Base-by-base conservation (phyloP, 2,113 vertebrate genomes). In the Takifugu flavidus region DNA sequence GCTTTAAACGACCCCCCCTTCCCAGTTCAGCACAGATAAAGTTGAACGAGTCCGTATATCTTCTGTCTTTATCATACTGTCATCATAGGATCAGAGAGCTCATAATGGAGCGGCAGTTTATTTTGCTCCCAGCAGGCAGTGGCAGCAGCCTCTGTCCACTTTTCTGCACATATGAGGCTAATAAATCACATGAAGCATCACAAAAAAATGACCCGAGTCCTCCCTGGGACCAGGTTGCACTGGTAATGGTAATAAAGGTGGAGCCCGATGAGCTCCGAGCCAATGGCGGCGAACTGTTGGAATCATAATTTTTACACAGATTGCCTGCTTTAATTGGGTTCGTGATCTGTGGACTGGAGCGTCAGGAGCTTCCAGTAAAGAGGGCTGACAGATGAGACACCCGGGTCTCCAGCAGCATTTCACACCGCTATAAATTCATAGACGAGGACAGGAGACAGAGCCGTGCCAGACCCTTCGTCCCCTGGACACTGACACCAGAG, bases 321-420 rank as follows among this genome's bases (percentile, higher is more conserved):
- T 87, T 80, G 76, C 86, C 74, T 60, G 71, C 75, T 87, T 89
- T 90, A 90, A 90, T 90, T 89, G 88, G 86, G 87, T 87, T 89
- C 88, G 49, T 81, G 87, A 88, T 87, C 88, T 83, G 77, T 77
- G 83, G 88, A 83, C 80, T 77, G 58, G 66, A 65, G 82, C 74
- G 86, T 88, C 78, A 70, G 66, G 56, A 72, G 82, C 67, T 62
- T 70, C 81, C 77, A 82, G 83, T 87, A 84, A 88, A 86, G 86
- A 78, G 59, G 57, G n/a, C 74, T 84, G 84, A 86, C 84, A 79
- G 87, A 89, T 84, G 82, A 72, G 70, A 86, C 71, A 27, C 57
- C 57, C 67, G 29, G 70, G 77, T 83, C 79, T 81, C 72, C 72
- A 62, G 67, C 75, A 57, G 72, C 54, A 28, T 78, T 83, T 85